Evolutionary conservation across 2,797 vertebrate species (phyloP), one percentile per base, ranked within the genome.

Genomic region (Falco concolor): DNA sequence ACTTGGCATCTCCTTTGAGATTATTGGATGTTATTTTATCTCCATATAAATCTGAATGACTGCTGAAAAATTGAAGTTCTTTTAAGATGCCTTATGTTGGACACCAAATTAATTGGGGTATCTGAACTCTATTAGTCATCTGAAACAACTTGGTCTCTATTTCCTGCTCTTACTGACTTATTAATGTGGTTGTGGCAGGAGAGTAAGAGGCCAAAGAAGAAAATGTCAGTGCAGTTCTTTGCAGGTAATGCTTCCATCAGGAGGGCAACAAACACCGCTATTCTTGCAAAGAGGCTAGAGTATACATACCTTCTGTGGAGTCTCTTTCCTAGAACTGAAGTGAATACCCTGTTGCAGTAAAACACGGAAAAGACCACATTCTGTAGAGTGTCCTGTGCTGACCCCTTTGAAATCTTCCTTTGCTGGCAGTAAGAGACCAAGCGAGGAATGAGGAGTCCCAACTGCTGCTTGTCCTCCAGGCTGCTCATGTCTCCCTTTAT

Each of bases 101-200:
- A 19, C 57, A 78, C 53, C 38, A 57, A 75, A 91, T 92, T 95
- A 96, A 90, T 89, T 94, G 82, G 73, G 61, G 69, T 93, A 73
- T 84, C 65, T 96, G 96, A 96, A 94, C 94, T 90, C 79, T 73
- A 38, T 90, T 93, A 95, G 76, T 91, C 67, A 82, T 86, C 54
- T 91, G 87, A 92, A 95, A 76, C 74, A 76, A 40, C 53, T 70
- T 67, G 30, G 16, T 87, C 82, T 86, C 18, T 52, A 45, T 88
- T 92, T 91, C 40, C 40, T 50, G 36, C 54, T 79, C 65, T 34
- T 86, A 56, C 30, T 92, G 74, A 87, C 84, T 88, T 89, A 56
- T 73, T 90, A 73, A 72, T 75, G 28, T 56, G 59, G 14, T 67
- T 64, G 63, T 63, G 77, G 38, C 73, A 88, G 68, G 67, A 90